Base-by-base conservation (phyloP, 2,888 invertebrate genomes). In the Malachius bipustulatus region DNA sequence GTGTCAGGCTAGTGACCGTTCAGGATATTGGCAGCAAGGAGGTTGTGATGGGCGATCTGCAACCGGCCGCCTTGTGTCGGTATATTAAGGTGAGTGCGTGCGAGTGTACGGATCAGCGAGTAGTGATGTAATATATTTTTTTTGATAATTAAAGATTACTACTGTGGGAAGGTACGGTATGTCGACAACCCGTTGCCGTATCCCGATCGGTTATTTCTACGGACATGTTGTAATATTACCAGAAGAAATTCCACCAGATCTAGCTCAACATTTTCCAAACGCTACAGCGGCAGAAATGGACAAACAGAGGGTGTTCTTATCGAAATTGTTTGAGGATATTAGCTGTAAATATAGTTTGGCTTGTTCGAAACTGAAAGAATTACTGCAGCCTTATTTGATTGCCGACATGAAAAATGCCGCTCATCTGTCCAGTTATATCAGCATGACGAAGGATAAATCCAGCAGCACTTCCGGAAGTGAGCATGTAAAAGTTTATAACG, bases 191-290 rank as follows among this genome's bases (percentile, higher is more conserved):
- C 77, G 87, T 47, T 89, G 89, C 52, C 80, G 84, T 64, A 88
- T 93, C 43, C 89, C 91, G 0, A 67, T 91, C 24, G 93, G 91
- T n/a, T 81, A 82, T 62, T 93, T 91, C 63, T 93, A 87, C 57
- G 93, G 93, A 0, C 90, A 91, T 59, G 75, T 87, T 26, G 77
- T 84, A 2, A 74, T 85, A 38, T 66, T 89, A 32, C 67, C 68
- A 1, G 68, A 68, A 36, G 68, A 69, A 52, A 57, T 66, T 41
- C 64, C 66, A 12, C 54, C 55, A 2, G 66, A 67, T 33, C 54
- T 64, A 3, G 56, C 60, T 24, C 45, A 56, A 19, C 53, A 48
- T 15, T 47, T 48, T 28, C 46, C 52, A 11, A 45, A 54, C 4
- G 48, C 51, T n/a, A 50, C 56, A 26, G 46, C 51, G n/a, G 52